Evolutionary conservation across 2,113 vertebrate genomes (phyloP).

Genomic region (Urocitellus parryii): DNA sequence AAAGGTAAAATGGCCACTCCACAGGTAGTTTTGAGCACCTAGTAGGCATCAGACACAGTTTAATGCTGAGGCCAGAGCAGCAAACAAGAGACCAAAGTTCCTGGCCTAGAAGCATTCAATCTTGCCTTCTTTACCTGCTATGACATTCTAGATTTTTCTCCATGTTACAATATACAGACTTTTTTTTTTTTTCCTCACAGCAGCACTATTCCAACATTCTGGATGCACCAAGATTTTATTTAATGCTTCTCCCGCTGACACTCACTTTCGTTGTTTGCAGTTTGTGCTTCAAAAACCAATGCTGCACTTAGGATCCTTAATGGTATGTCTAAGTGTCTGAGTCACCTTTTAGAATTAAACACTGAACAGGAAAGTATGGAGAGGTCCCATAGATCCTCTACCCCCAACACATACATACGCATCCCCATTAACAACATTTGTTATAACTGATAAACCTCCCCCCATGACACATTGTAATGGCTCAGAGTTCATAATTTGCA

Average conservation of each 20-base stretch:
- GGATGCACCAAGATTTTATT: background rate
- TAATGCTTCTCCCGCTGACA: background rate
- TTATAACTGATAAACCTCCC: background rate
- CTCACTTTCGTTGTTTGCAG: background rate
- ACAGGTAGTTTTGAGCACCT: background rate
- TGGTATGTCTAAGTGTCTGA: background rate
- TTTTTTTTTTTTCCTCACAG: background rate
- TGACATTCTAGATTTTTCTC: background rate
- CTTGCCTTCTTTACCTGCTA: background rate
- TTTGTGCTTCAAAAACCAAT: conserved; percentile 41
- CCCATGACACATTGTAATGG: background rate
- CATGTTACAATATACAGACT: background rate
- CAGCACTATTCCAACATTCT: background rate
- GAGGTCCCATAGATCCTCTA: no score
- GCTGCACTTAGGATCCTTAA: background rate
- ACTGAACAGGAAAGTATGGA: background rate
- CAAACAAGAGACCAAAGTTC: background rate
- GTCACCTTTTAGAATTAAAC: background rate
- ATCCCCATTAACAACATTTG: background rate
- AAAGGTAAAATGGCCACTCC: background rate
- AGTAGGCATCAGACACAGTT: background rate
- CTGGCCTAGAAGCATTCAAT: background rate
- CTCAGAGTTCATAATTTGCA: background rate
- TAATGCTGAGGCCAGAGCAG: background rate
- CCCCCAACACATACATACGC: no score